Evolutionary conservation across 2,797 vertebrate genomes (phyloP).

Genomic region (Melanotaenia parkinsoni): DNA sequence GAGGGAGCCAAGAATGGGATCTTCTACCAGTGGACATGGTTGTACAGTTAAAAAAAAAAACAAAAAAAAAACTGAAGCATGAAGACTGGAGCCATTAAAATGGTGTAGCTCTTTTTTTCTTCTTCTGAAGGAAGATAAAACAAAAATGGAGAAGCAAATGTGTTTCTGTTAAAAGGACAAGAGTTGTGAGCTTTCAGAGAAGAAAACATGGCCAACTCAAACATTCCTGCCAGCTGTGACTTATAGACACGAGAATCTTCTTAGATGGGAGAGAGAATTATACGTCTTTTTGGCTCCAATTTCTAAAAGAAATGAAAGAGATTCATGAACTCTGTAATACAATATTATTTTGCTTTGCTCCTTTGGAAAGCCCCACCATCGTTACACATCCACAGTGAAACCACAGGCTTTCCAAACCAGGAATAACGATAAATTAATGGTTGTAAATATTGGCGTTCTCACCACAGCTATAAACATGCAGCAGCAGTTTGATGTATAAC

Average conservation of each 20-base stretch:
- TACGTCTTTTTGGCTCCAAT: background rate
- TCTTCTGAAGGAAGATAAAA: background rate
- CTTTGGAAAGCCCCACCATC: background rate
- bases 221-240: constrained; percentile 30
- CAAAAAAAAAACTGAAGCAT: background rate
- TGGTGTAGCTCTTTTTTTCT: background rate
- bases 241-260: constrained; percentile 1
- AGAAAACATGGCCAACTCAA: constrained; percentile 28
- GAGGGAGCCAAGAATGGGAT: background rate
- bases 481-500: background rate
- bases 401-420: background rate
- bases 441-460: background rate
- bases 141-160: background rate
- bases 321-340: constrained; percentile 1
- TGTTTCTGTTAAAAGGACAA: background rate
- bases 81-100: background rate
- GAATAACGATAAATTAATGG: background rate
- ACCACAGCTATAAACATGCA: background rate
- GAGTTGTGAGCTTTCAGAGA: constrained; percentile 19
- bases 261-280: background rate
- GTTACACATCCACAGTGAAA: background rate
- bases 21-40: background rate
- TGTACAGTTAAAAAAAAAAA: background rate
- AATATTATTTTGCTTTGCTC: background rate
- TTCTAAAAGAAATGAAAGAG: constrained; percentile 27